These are phyloP conservation scores for Mercenaria mercenaria DNA, from an alignment of 1,140 invertebrate species.

Conservation along the genomic window DNA sequence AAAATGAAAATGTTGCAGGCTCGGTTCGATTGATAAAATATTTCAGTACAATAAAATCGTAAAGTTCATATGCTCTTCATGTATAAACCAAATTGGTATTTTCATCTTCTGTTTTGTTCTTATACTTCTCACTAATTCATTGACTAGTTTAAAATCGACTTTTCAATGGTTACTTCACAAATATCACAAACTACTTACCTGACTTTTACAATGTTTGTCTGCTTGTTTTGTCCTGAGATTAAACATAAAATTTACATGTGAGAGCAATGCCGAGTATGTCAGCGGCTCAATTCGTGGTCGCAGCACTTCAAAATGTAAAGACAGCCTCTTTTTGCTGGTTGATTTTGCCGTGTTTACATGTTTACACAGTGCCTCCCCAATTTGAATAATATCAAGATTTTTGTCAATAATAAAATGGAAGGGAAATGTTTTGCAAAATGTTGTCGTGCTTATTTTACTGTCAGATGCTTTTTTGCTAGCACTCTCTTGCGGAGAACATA, in stretches of 20 bases:
- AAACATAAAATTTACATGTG: conserved; percentile 81
- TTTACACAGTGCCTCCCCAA: conserved; percentile 87
- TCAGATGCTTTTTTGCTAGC: conserved; percentile 74
- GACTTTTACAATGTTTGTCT: not conserved
- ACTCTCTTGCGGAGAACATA: conserved; percentile 57
- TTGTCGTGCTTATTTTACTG: conserved; percentile 85
- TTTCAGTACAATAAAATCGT: too few species aligned
- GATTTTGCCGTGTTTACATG: conserved; percentile 74
- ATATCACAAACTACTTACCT: too few species aligned
- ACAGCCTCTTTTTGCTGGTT: conserved; percentile 67
- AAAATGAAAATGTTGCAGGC: too few species aligned
- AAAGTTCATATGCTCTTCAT: too few species aligned
- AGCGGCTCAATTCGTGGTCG: conserved; percentile 76
- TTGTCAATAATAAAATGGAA: conserved; percentile 98
- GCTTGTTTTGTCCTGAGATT: conserved; percentile 72
- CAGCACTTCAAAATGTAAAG: conserved; percentile 75
- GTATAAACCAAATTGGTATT: too few species aligned
- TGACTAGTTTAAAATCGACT: too few species aligned
- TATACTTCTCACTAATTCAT: too few species aligned
- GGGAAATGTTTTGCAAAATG: conserved; percentile 97
- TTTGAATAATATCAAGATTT: conserved; percentile 93
- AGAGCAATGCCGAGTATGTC: conserved; percentile 79
- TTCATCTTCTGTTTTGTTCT: too few species aligned
- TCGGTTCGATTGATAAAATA: too few species aligned
- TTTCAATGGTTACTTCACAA: too few species aligned